Base-by-base conservation (phyloP, 2,888 invertebrate species). In the Hirtodrosophila cameraria region DNA sequence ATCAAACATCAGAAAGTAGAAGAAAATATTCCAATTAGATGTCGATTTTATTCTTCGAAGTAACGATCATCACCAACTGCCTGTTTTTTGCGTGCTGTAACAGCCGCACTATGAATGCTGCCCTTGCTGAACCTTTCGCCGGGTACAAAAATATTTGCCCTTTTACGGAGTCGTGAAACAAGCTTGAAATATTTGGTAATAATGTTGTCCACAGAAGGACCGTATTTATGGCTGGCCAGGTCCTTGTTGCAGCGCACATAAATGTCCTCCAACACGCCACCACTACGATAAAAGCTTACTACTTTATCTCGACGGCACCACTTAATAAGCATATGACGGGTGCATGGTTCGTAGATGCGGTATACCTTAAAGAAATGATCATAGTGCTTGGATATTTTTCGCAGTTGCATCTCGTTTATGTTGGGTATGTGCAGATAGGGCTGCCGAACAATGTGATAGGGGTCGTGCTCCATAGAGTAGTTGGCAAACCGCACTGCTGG, bases 401-500 rank as follows among this genome's bases (percentile, higher is more conserved):
- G 75, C 7, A 77, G 7, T 41, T 80, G 71, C 8, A 58, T 48
- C 1, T 60, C 77, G 38, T 84, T 72, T 8, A 87, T 45, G 2
- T 68, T 61, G 0, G 89, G 89, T 16, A 90, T 67, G 6, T 76
- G 36, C 25, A 89, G 46, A 28, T 59, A 65, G 0, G 90, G 90
- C 31, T 88, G 88, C 0, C 84, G 64, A 2, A 88, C 38, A 3
- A 90, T 59, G n/a, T 77, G 75, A 73, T 85, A 90, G 0, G 91
- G 91, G 73, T 91, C 91, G 50, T 88, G 87, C 0, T 61, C 33
- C 8, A 72, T 36, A 0, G 80, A 71, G 54, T 76, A 90, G 39
- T 86, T 79, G n/a, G 72, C 66, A 28, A 66, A 76, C 3, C 89
- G 86, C n/a, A 88, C 77, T 1, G 79, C 75, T 0, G 85, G 79